These are phyloP conservation scores for Trachelus stipa DNA, from an alignment of 2,888 invertebrate species.

Conservation along the genomic window DNA sequence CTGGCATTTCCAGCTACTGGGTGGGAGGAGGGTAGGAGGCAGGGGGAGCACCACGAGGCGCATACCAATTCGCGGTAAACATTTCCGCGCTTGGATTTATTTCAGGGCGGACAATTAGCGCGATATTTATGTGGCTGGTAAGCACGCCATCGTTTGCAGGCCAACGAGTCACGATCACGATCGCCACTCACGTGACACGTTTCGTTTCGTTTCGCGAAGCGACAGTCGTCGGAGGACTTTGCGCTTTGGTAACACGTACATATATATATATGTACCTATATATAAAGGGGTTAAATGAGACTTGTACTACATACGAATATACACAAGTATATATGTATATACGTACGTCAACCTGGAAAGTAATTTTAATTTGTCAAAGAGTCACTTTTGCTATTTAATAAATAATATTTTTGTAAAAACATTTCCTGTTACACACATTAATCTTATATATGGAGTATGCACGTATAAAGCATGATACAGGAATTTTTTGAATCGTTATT, in stretches of 20 bases:
- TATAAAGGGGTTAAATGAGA: not conserved
- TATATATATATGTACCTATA: not conserved
- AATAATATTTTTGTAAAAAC: not conserved
- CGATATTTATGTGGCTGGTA: slow-evolving; percentile 54
- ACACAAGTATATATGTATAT: not conserved
- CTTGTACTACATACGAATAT: not conserved
- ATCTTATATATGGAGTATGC: not conserved
- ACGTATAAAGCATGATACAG: no score
- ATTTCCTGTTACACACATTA: not conserved
- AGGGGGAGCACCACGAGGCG: not conserved
- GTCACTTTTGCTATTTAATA: not conserved
- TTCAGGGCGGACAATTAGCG: slow-evolving; percentile 55
- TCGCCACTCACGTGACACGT: slow-evolving; percentile 23
- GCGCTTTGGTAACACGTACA: not conserved
- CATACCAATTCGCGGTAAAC: slow-evolving; percentile 31
- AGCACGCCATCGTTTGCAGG: slow-evolving; percentile 38
- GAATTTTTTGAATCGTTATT: no score
- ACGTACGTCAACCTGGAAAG: not conserved
- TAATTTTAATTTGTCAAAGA: not conserved
- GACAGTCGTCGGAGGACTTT: not conserved
- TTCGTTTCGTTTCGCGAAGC: slow-evolving; percentile 27
- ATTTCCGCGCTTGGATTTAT: slow-evolving; percentile 56
- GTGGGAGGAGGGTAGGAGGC: no score
- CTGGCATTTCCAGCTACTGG: slow-evolving; percentile 37
- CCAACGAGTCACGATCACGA: slow-evolving; percentile 13